A percentile compares a stretch with the other conserved stretches of the same genome.
These are phyloP conservation scores for Scaptomyza graminum DNA, from an alignment of 1,140 invertebrate genomes.

Conservation along the genomic window DNA sequence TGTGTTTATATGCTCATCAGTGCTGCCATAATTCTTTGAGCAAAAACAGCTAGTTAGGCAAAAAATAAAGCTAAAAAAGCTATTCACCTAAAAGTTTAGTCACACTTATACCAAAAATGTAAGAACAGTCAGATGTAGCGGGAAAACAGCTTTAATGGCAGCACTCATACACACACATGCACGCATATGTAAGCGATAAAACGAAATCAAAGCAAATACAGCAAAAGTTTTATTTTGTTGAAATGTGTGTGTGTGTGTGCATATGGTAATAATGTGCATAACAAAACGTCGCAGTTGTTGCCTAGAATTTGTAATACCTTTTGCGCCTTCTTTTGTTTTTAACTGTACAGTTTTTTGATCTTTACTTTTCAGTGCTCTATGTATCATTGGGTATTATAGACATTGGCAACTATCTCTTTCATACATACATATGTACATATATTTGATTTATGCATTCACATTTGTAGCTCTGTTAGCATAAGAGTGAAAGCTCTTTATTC, in stretches of 20 bases:
- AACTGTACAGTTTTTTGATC: background rate
- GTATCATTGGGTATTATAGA: background rate
- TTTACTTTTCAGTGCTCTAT: background rate
- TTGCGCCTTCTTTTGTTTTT: slow-evolving; percentile 47
- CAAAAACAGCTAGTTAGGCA: too few species aligned
- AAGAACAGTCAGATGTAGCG: too few species aligned
- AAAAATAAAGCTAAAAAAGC: too few species aligned
- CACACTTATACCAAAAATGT: too few species aligned
- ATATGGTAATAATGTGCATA: slow-evolving; percentile 62
- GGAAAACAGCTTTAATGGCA: too few species aligned
- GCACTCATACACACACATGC: background rate
- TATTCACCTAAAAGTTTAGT: too few species aligned
- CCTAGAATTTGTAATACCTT: slow-evolving; percentile 72
- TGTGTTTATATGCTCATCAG: background rate
- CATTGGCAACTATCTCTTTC: background rate
- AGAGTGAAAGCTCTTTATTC: background rate
- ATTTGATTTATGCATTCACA: too few species aligned
- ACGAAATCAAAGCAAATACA: slow-evolving; percentile 25
- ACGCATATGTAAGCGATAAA: slow-evolving; percentile 9
- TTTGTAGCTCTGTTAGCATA: too few species aligned
- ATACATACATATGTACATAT: too few species aligned
- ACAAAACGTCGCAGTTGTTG: slow-evolving; percentile 61
- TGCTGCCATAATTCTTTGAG: too few species aligned
- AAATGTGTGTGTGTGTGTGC: slow-evolving; percentile 17
- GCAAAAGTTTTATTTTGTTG: background rate